A percentile compares a stretch with the other conserved stretches of the same genome.
Evolutionary conservation across 2,113 vertebrate species (phyloP).

Genomic region (Anser cygnoides): DNA sequence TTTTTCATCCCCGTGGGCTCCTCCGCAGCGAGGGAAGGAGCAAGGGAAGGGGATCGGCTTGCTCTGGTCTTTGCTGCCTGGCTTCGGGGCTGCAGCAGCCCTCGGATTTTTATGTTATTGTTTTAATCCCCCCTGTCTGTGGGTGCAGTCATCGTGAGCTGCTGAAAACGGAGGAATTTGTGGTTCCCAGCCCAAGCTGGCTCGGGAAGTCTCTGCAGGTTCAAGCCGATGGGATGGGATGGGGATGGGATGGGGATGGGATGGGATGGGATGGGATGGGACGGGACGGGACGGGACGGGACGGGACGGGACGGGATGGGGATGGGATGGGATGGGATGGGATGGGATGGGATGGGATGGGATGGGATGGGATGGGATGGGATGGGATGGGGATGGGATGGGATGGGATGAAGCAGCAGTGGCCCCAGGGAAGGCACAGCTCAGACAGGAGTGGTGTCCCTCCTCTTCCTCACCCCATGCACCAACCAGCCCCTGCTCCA

Average conservation of each 20-base stretch:
- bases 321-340: not conserved
- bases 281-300: not conserved
- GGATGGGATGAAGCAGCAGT: not conserved
- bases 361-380: not conserved
- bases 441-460: fast-evolving
- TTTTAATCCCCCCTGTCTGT: fast-evolving
- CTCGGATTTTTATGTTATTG: too few species aligned
- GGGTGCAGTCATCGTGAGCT: fast-evolving
- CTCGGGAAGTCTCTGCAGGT: fast-evolving
- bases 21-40: not conserved
- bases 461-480: not conserved
- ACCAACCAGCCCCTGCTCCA: not conserved
- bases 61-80: not conserved
- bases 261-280: not conserved
- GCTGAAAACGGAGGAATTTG: not conserved
- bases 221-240: not conserved
- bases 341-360: not conserved
- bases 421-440: not conserved
- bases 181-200: not conserved
- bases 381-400: not conserved
- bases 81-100: not conserved
- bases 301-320: not conserved
- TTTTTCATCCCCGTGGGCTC: not conserved
- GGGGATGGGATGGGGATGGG: not conserved
- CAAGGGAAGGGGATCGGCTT: not conserved